Evolutionary conservation across 2,113 vertebrate species (phyloP).

Genomic region (Passer montanus): DNA sequence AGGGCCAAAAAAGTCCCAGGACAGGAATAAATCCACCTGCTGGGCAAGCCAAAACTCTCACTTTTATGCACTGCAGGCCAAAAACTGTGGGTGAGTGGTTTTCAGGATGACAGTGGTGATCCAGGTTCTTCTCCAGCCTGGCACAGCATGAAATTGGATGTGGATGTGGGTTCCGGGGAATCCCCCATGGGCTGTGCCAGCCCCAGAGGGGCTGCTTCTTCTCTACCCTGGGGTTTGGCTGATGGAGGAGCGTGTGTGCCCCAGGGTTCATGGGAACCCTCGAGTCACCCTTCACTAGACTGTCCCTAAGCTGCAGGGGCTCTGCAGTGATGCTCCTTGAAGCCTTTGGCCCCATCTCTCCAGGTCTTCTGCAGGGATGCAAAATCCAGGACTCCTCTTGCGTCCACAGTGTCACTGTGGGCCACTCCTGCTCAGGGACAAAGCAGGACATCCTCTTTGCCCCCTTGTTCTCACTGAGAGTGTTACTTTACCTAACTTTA

Average conservation of each 20-base stretch:
- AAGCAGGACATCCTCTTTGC: not conserved
- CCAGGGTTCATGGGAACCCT: not conserved
- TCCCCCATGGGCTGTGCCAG: not conserved
- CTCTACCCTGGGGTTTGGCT: not conserved
- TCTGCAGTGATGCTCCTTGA: not conserved
- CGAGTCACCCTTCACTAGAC: not conserved
- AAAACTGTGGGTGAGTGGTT: not conserved
- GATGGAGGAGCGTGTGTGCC: accelerated
- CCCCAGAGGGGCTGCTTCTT: not conserved
- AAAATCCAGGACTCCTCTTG: not conserved
- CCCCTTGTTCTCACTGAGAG: not conserved
- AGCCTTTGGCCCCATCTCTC: not conserved
- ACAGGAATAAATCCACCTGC: not conserved
- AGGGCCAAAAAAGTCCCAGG: not conserved
- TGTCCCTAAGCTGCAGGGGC: not conserved
- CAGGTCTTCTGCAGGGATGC: not conserved
- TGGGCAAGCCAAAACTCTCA: not conserved
- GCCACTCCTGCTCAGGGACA: not conserved
- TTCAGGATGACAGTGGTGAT: not conserved
- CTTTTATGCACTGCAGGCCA: accelerated
- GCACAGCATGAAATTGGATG: accelerated
- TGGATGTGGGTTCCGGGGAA: not conserved
- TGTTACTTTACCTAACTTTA: not conserved
- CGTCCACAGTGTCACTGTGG: not conserved
- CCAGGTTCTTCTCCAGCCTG: not conserved